phyloP scores from a whole-genome alignment of 2,888 invertebrate genomes.

The Eupithecia exiguata region DNA sequence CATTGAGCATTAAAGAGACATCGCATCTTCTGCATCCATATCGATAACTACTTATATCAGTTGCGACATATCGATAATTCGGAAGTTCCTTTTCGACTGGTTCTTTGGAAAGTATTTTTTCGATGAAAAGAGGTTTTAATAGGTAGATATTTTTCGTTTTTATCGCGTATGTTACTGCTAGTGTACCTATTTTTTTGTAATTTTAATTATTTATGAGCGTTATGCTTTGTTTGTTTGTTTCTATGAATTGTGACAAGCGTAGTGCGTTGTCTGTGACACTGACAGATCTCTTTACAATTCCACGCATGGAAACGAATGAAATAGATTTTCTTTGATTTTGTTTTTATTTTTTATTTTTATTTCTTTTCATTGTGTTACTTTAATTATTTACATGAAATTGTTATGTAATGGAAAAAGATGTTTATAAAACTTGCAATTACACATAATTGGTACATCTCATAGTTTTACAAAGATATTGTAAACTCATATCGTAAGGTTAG shows the following conservation, averaged over 20 bases:
- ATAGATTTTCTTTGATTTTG: constrained; percentile 21
- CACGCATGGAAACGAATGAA: constrained; percentile 21
- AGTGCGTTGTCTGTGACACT: constrained; percentile 22
- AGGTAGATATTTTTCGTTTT: constrained; percentile 16
- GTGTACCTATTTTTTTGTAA: constrained; percentile 16
- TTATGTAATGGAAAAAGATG: constrained; percentile 4
- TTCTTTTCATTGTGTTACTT: constrained; percentile 13
- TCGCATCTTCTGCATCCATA: constrained; percentile 38
- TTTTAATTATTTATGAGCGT: constrained; percentile 11
- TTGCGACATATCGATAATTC: constrained; percentile 49
- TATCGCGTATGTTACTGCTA: constrained; percentile 25
- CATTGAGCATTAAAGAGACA: constrained; percentile 26
- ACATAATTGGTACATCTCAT: constrained; percentile 49
- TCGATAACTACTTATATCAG: constrained; percentile 49
- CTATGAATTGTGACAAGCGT: constrained; percentile 15
- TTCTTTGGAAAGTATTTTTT: constrained; percentile 18
- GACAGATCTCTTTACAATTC: constrained; percentile 41
- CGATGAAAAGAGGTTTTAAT: background rate
- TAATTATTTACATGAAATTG: constrained; percentile 12
- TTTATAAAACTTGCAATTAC: background rate
- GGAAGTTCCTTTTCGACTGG: constrained; percentile 30
- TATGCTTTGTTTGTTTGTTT: constrained; percentile 4
- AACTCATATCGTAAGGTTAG: constrained; percentile 64
- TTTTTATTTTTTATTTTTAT: constrained; percentile 13
- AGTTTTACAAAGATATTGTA: constrained; percentile 64